phyloP scores from a whole-genome alignment of 2,888 invertebrate species.

The Eupithecia vulgata region DNA sequence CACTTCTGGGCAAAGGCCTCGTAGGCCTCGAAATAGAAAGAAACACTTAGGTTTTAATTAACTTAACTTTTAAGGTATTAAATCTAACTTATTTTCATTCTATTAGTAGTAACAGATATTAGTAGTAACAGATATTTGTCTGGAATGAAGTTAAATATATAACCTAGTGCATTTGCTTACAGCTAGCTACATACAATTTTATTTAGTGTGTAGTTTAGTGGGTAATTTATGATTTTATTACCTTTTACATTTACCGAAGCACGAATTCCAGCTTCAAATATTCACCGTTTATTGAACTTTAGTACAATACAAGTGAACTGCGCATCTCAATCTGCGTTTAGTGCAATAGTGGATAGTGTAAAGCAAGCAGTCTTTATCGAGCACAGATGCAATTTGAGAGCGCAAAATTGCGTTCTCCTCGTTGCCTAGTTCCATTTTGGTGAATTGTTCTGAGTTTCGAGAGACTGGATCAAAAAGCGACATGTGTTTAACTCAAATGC shows the following conservation, averaged over 20 bases:
- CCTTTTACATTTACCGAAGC: too few relatives aligned
- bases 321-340: background rate
- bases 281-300: background rate
- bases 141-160: background rate
- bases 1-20: too few relatives aligned
- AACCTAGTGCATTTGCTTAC: background rate
- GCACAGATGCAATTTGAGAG: conserved; percentile 56
- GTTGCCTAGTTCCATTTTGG: conserved; percentile 52
- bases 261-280: background rate
- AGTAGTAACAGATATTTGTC: too few relatives aligned
- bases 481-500: conserved; percentile 2
- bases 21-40: too few relatives aligned
- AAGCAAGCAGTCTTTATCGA: conserved; percentile 19
- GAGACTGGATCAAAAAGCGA: conserved; percentile 32
- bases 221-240: too few relatives aligned
- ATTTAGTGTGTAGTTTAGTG: too few relatives aligned
- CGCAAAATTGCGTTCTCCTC: conserved; percentile 50
- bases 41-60: too few relatives aligned
- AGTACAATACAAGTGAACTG: background rate
- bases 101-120: too few relatives aligned
- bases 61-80: too few relatives aligned
- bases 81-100: background rate
- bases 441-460: conserved; percentile 45
- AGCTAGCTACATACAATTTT: background rate
- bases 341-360: conserved; percentile 9